A percentile compares a stretch with the other conserved stretches of the same genome.
These are phyloP conservation scores for Heliconius ethilla DNA, from an alignment of 2,888 invertebrate species.

Conservation along the genomic window DNA sequence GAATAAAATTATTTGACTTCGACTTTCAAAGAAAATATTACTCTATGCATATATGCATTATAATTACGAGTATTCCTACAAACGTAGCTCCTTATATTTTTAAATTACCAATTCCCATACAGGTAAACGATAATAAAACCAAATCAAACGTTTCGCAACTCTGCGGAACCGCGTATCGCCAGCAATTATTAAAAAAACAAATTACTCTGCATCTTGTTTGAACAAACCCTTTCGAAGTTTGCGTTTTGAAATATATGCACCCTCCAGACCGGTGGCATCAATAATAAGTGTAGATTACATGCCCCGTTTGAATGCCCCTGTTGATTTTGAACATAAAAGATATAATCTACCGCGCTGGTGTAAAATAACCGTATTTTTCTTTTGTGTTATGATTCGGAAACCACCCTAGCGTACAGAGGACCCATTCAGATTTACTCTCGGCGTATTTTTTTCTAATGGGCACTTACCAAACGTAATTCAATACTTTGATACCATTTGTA, in stretches of 20 bases:
- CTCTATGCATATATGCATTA: no score
- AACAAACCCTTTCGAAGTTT: slow-evolving; percentile 72
- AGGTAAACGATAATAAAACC: slow-evolving; percentile 8
- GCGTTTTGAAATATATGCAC: slow-evolving; percentile 76
- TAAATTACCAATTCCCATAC: slow-evolving; percentile 9
- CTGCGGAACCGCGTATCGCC: slow-evolving; percentile 46
- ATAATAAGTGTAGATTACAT: slow-evolving; percentile 82
- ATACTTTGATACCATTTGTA: slow-evolving; percentile 47
- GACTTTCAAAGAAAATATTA: no score
- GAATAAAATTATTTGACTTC: no score
- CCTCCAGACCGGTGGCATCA: slow-evolving; percentile 72
- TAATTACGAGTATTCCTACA: no score
- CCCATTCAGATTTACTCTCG: slow-evolving; percentile 61
- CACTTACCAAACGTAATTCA: slow-evolving; percentile 47
- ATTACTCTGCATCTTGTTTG: slow-evolving; percentile 64
- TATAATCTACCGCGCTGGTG: slow-evolving; percentile 81
- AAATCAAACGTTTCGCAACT: slow-evolving; percentile 49
- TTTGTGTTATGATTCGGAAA: slow-evolving; percentile 74
- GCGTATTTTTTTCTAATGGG: slow-evolving; percentile 51
- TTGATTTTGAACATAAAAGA: slow-evolving; percentile 81
- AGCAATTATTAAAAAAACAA: slow-evolving; percentile 63
- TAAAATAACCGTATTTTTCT: slow-evolving; percentile 80
- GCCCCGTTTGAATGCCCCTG: slow-evolving; percentile 81
- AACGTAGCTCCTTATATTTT: not conserved
- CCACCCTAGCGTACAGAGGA: slow-evolving; percentile 66